Percentiles rank a stretch among this genome's conserved stretches.
phyloP scores from a whole-genome alignment of 2,888 invertebrate genomes.

The Stomorhina lunata region DNA sequence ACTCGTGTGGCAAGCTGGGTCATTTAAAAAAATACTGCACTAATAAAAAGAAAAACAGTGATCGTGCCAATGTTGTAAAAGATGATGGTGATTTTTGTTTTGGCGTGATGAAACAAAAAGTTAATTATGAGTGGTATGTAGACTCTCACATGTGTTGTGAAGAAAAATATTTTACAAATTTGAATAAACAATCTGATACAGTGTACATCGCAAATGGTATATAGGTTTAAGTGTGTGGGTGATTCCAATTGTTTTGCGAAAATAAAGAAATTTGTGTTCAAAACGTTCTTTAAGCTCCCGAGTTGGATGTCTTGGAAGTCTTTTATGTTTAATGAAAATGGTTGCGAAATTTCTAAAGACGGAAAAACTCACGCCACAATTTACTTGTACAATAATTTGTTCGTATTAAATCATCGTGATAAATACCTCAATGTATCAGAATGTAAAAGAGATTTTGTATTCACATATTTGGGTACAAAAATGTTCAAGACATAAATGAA shows the following conservation, averaged over 20 bases:
- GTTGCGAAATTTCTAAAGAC: constrained; percentile 6
- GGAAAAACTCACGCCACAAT: not conserved
- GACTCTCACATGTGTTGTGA: constrained; percentile 48
- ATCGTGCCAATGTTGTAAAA: constrained; percentile 16
- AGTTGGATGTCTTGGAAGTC: constrained; percentile 23
- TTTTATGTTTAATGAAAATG: not conserved
- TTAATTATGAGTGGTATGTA: constrained; percentile 22
- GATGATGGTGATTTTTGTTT: constrained; percentile 13
- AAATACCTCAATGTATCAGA: not conserved
- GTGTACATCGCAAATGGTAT: constrained; percentile 22
- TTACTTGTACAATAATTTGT: constrained; percentile 4
- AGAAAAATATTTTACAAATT: constrained; percentile 19
- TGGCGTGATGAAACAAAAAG: not conserved
- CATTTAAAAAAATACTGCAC: constrained; percentile 35
- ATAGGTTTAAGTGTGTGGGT: constrained; percentile 3
- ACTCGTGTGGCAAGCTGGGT: constrained; percentile 34
- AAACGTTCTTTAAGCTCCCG: not conserved
- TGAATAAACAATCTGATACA: not conserved
- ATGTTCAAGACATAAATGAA: not conserved
- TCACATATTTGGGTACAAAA: constrained; percentile 30
- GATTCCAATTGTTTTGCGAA: not conserved
- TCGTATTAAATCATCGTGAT: not conserved
- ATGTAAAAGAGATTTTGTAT: constrained; percentile 5
- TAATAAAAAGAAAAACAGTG: not conserved
- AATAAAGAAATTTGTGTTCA: constrained; percentile 1